Conservation (phyloP, 2,888 invertebrate genomes). For the Chrysolina oricalcia region DNA sequence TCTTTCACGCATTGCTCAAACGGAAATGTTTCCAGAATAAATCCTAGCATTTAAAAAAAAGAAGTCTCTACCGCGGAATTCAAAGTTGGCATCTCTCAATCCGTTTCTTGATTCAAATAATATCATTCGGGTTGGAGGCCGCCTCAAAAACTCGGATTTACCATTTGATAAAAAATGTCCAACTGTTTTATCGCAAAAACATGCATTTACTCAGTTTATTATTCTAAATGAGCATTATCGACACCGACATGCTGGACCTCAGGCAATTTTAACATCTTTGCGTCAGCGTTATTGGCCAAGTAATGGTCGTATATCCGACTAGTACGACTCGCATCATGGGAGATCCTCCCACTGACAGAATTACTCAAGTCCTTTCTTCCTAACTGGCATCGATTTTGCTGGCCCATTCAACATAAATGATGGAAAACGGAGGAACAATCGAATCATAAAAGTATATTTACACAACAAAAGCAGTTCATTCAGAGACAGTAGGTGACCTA, state of each 20-base stretch:
- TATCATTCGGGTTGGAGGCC: constrained; percentile 4
- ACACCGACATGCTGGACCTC: too few species aligned
- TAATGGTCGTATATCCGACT: too few species aligned
- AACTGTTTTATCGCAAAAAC: too few species aligned
- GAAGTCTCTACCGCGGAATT: neutral
- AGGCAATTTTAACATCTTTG: too few species aligned
- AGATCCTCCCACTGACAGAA: constrained; percentile 42
- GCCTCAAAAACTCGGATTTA: neutral
- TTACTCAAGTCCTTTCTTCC: constrained; percentile 46
- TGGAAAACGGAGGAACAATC: constrained; percentile 40
- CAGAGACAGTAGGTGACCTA: constrained; percentile 46
- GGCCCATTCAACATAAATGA: constrained; percentile 51
- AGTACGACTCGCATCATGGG: constrained; percentile 38
- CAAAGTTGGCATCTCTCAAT: neutral
- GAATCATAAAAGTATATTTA: constrained; percentile 48
- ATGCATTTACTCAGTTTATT: too few species aligned
- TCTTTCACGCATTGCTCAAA: neutral
- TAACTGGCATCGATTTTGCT: constrained; percentile 51
- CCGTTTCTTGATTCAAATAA: neutral
- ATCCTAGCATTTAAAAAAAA: neutral
- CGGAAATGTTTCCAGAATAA: constrained; percentile 4
- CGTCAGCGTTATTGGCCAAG: too few species aligned
- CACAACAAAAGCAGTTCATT: constrained; percentile 51
- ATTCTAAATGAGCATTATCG: too few species aligned
- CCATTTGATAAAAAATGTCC: neutral